phyloP scores from a whole-genome alignment of 2,888 invertebrate species.

The Sisyra terminalis region DNA sequence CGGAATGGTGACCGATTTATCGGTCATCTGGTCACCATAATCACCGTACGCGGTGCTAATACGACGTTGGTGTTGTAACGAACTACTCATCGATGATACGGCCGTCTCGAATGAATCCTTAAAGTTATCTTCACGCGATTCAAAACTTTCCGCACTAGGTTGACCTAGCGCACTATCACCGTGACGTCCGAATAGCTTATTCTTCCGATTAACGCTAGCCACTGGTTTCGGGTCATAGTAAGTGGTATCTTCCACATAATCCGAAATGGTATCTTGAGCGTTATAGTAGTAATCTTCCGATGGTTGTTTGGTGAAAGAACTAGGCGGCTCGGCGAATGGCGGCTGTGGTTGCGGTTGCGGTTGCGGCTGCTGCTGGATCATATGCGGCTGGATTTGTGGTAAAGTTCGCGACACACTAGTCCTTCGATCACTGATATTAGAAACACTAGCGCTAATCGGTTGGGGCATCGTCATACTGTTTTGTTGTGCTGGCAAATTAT shows the following conservation, averaged over 20 bases:
- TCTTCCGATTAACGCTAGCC: constrained; percentile 17
- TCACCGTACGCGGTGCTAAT: constrained; percentile 20
- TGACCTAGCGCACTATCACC: constrained; percentile 24
- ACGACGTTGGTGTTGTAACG: constrained; percentile 24
- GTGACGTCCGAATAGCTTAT: constrained; percentile 20
- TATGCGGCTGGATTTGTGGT: constrained; percentile 8
- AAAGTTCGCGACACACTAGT: constrained; percentile 9
- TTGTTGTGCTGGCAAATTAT: constrained; percentile 32
- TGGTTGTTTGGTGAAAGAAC: constrained; percentile 9
- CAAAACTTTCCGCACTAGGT: constrained; percentile 34
- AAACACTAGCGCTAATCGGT: constrained; percentile 6
- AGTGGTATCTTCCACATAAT: constrained; percentile 12
- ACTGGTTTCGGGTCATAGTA: constrained; percentile 13
- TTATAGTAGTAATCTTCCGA: constrained; percentile 19
- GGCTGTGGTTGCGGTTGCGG: constrained; percentile 17
- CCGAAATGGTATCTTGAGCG: constrained; percentile 17
- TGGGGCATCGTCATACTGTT: constrained; percentile 12
- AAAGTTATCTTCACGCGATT: constrained; percentile 35
- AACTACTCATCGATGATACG: constrained; percentile 28
- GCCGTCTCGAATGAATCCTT: constrained; percentile 38
- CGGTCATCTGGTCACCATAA: constrained; percentile 5
- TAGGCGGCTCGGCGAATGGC: constrained; percentile 16
- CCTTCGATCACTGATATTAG: constrained; percentile 9
- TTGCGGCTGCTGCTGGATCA: constrained; percentile 17
- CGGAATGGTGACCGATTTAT: neutral